These are phyloP conservation scores for Drosophila silvestris DNA, from an alignment of 2,888 invertebrate species.

Conservation along the genomic window DNA sequence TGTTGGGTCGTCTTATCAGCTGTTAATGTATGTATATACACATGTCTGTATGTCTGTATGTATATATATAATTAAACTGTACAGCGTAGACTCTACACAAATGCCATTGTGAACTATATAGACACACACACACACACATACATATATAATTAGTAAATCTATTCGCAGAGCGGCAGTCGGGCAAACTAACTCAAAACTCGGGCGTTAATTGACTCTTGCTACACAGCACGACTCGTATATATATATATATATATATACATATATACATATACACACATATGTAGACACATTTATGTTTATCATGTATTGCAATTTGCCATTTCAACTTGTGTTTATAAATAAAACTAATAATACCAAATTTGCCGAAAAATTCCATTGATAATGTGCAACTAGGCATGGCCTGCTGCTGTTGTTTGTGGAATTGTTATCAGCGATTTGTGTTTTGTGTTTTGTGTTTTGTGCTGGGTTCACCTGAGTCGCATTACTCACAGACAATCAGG, in stretches of 20 bases:
- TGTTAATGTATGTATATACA: background rate
- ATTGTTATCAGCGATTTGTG: conserved; percentile 40
- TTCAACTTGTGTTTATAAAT: conserved; percentile 50
- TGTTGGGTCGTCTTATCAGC: conserved; percentile 41
- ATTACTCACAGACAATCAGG: conserved; percentile 47
- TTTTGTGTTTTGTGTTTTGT: conserved; percentile 1
- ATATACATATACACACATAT: background rate
- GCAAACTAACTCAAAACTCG: conserved; percentile 19
- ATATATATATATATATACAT: conserved; percentile 1
- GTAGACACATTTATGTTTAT: conserved; percentile 18
- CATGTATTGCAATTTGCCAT: conserved; percentile 17
- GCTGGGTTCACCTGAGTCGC: conserved; percentile 26
- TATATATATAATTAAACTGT: background rate
- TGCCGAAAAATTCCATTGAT: conserved; percentile 61
- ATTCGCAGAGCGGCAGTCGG: conserved; percentile 7
- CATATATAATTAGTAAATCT: conserved; percentile 36
- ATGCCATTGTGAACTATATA: background rate
- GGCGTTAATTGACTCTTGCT: conserved; percentile 48
- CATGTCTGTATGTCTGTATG: background rate
- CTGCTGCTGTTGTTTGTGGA: background rate
- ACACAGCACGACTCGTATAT: conserved; percentile 3
- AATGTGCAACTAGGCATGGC: conserved; percentile 32
- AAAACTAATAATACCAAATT: conserved; percentile 24
- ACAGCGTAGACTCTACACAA: background rate
- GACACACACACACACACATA: background rate